phyloP scores from a whole-genome alignment of 2,888 invertebrate species.

The Cecidostiba fungosa region DNA sequence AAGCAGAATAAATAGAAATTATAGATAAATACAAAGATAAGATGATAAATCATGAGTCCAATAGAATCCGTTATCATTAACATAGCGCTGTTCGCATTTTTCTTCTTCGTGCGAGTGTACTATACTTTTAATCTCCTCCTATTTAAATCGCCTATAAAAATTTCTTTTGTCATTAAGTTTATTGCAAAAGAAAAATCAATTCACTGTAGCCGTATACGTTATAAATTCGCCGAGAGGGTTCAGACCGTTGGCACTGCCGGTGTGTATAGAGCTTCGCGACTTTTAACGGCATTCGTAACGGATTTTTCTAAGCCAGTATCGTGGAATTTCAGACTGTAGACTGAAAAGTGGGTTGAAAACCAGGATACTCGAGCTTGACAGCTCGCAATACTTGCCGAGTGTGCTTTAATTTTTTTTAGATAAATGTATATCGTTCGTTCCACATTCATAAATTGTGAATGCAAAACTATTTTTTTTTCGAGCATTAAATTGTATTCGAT shows the following conservation, averaged over 20 bases:
- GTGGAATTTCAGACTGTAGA: constrained; percentile 44
- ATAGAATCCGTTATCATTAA: constrained; percentile 46
- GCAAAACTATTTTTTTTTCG: not conserved
- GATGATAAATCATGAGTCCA: constrained; percentile 29
- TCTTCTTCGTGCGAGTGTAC: not conserved
- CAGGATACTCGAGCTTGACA: constrained; percentile 30
- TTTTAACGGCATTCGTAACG: constrained; percentile 63
- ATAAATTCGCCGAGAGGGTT: constrained; percentile 5
- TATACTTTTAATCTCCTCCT: not conserved
- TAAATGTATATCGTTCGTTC: not conserved
- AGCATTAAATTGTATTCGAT: no score
- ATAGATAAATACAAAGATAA: constrained; percentile 49
- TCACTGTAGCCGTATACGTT: not conserved
- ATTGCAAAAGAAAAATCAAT: not conserved
- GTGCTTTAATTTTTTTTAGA: not conserved
- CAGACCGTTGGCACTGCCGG: constrained; percentile 10
- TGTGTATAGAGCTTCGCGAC: constrained; percentile 29
- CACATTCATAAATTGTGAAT: constrained; percentile 15
- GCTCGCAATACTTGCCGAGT: not conserved
- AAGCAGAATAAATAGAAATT: constrained; percentile 34
- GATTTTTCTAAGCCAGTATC: constrained; percentile 60
- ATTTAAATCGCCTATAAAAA: not conserved
- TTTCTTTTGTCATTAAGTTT: not conserved
- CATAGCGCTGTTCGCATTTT: not conserved
- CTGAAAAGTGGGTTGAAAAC: constrained; percentile 57